Base-by-base conservation (phyloP, 2,113 vertebrate genomes). In the Corythoichthys intestinalis region DNA sequence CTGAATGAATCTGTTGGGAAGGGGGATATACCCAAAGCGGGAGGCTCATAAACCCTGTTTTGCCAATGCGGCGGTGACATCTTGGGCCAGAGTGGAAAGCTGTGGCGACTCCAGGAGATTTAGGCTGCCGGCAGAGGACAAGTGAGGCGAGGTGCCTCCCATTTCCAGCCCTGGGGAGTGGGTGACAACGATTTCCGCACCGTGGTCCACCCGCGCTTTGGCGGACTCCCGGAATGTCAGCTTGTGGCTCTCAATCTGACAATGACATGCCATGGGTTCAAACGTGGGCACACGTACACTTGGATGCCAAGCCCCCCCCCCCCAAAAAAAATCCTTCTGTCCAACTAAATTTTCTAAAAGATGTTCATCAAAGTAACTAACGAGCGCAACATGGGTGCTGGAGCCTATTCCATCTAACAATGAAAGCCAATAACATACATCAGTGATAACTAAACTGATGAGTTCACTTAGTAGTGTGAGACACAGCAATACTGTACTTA, bases 191-290 rank as follows among this genome's bases (percentile, higher is more conserved):
- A 98, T 98, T 83, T 98, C 96, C 0, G 96, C 96, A 2, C 96
- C 96, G 0, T 98, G 96, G 82, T 98, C 96, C 37, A 97, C 96
- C 2, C 96, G 95, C 17, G 96, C 96, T 80, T 93, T 96, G 13
- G 96, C 96, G 0, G 92, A 78, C 81, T 98, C 96, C 81, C 96
- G 88, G 94, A 98, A 98, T 83, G 77, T 91, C 71, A 98, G 85
- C 90, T 96, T 98, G 84, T 98, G 96, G 89, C 94, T 98, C 92
- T 98, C 96, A 58, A 98, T 98, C 96, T 98, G 89, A 79, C 66
- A 28, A 39, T 10, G n/a, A 41, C 9, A 38, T 50, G n/a, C 17
- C 41, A 20, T 13, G 12, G 4, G 0, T 63, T 63, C 34, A 37
- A 50, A 50, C 9, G 41, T 1, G 41, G 7, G 41, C 41, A 41